Evolutionary conservation across 1,140 invertebrate genomes (phyloP).

Genomic region (Drosophila saltans): DNA sequence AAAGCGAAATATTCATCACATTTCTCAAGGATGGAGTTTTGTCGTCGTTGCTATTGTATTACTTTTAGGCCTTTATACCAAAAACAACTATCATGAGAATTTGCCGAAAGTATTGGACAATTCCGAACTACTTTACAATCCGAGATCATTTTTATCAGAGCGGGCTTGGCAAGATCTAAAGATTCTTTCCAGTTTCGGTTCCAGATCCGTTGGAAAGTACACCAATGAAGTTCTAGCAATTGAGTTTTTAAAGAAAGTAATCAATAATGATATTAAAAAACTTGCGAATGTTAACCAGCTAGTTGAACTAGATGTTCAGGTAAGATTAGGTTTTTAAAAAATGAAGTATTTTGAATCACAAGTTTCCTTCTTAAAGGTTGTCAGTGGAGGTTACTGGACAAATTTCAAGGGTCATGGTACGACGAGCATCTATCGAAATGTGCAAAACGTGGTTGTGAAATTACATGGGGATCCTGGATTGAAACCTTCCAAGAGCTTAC

Average conservation of each 20-base stretch:
- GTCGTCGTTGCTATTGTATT: neutral
- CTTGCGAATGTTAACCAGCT: neutral
- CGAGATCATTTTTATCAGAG: neutral
- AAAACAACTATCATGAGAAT: neutral
- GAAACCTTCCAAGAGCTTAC: neutral
- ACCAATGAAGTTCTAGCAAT: neutral
- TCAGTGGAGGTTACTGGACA: neutral
- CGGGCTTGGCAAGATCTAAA: neutral
- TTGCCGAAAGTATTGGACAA: neutral
- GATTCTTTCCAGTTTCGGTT: neutral
- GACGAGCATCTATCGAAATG: slow-evolving; percentile 1
- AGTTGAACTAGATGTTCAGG: neutral
- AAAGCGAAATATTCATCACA: slow-evolving; percentile 4
- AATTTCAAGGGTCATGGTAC: neutral
- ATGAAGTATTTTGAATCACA: neutral
- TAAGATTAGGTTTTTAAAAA: neutral
- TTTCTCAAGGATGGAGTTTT: slow-evolving; percentile 1
- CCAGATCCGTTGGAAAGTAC: neutral
- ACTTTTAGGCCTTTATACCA: neutral
- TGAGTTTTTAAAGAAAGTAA: neutral
- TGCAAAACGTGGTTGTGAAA: slow-evolving; percentile 1
- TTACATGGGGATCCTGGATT: neutral
- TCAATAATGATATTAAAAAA: neutral
- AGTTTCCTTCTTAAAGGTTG: neutral
- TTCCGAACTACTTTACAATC: neutral